These are phyloP conservation scores for Microplitis deprimator DNA, from an alignment of 2,888 invertebrate species.

Conservation along the genomic window DNA sequence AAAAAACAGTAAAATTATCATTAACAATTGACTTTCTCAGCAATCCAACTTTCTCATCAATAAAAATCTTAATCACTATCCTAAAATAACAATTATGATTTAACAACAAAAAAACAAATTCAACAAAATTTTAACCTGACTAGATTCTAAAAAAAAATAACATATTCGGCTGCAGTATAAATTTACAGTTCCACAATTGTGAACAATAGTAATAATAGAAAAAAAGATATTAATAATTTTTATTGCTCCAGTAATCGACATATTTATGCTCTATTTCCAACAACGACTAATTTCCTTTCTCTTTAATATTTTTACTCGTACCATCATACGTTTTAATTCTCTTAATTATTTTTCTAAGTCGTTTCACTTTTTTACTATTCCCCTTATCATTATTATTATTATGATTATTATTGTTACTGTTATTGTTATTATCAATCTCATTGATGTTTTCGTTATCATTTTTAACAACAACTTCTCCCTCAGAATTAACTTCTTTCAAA, in stretches of 20 bases:
- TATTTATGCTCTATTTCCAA: not conserved
- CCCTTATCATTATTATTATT: not conserved
- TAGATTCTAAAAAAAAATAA: constrained; percentile 11
- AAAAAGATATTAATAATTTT: not conserved
- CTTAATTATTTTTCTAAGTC: not conserved
- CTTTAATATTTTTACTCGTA: not conserved
- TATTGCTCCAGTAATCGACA: not conserved
- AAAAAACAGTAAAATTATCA: too few species aligned
- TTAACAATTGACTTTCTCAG: too few species aligned
- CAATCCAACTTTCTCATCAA: too few species aligned
- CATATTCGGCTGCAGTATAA: not conserved
- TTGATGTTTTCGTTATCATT: not conserved
- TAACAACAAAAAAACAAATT: too few species aligned
- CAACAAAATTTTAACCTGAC: not conserved
- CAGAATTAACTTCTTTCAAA: not conserved
- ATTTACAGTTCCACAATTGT: not conserved
- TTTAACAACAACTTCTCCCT: not conserved
- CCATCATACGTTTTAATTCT: not conserved
- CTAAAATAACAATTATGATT: too few species aligned
- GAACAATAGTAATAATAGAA: not conserved
- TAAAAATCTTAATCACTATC: too few species aligned
- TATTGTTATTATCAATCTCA: not conserved
- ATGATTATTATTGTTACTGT: not conserved
- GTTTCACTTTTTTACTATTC: not conserved
- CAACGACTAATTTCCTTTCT: not conserved